phyloP scores from a whole-genome alignment of 92 coral and sea anemone species.

The Parazoanthus atlanticus region DNA sequence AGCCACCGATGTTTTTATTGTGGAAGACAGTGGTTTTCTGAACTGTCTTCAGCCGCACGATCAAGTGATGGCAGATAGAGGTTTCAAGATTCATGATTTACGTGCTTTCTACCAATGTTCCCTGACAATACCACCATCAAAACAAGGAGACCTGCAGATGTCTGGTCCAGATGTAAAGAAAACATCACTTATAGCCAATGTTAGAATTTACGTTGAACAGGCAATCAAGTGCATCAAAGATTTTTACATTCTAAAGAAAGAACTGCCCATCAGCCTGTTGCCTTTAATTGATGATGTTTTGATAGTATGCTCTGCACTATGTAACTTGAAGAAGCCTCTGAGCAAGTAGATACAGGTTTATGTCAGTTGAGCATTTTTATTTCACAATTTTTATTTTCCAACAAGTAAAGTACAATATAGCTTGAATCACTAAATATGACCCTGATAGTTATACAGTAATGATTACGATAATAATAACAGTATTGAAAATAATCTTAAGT shows the following conservation, averaged over 20 bases:
- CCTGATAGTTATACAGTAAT: too few species aligned
- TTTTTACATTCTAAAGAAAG: slow-evolving; percentile 34
- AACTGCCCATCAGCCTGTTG: slow-evolving; percentile 35
- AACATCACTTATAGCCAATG: slow-evolving; percentile 56
- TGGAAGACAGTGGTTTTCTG: slow-evolving; percentile 42
- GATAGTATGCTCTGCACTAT: slow-evolving; percentile 30
- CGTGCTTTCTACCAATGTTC: slow-evolving; percentile 50
- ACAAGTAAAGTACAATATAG: too few species aligned
- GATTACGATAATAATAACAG: too few species aligned
- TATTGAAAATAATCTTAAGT: too few species aligned
- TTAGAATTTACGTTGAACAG: slow-evolving; percentile 36
- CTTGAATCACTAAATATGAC: too few species aligned
- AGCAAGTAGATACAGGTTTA: too few species aligned
- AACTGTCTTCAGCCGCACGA: slow-evolving; percentile 53
- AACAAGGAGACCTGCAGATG: slow-evolving; percentile 50
- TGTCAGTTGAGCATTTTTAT: too few species aligned
- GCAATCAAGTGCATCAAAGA: slow-evolving; percentile 45
- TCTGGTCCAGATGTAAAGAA: slow-evolving; percentile 20
- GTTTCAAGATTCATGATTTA: slow-evolving; percentile 47
- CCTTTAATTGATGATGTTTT: slow-evolving; percentile 37
- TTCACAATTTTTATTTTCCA: too few species aligned
- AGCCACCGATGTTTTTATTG: slow-evolving; percentile 58
- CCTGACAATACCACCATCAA: slow-evolving; percentile 35
- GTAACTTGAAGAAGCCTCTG: slow-evolving; percentile 14
- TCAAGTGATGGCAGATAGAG: slow-evolving; percentile 47